Evolutionary conservation across 2,888 invertebrate species (phyloP), one percentile per base, ranked within the genome.

Genomic region (Pollenia griseotomentosa): DNA sequence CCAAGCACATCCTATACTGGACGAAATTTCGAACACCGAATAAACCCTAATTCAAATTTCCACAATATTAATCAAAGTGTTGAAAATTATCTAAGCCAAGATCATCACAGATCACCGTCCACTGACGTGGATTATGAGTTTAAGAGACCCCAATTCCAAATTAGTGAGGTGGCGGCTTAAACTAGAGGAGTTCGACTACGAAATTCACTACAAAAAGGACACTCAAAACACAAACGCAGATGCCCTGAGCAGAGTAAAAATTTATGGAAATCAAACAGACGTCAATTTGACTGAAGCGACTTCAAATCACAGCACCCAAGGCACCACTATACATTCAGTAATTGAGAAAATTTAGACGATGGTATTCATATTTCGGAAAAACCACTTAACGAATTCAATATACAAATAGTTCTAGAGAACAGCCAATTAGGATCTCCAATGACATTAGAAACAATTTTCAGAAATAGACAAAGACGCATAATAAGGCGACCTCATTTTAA

Each of bases 41-140:
- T 19, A 19, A 19, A 19, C 19, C 19, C 19, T 19, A 19, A 19
- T 19, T 19, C 19, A 19, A 19, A 19, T 19, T 19, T 19, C 19
- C 19, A 19, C 19, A 19, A 19, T 19, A 19, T 19, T 19, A 19
- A 19, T 19, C 19, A 19, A 19, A 19, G 19, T 19, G 19, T 19
- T 19, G 19, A 19, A 19, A 19, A 19, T 19, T 19, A 19, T 19
- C 19, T 19, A 19, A 19, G n/a, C n/a, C n/a, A n/a, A n/a, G 57
- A 83, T 84, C 9, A 51, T 63, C 5, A 83, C 80, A 8, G 70
- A 86, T 23, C 61, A 82, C 44, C 83, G 81, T 40, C 77, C 80
- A 14, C 23, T 87, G 42, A 71, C 79, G 2, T 79, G 19, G 19
- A 19, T 19, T 19, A 19, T 19, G 19, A 19, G 19, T 19, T 19